Base-by-base conservation (phyloP, 2,888 invertebrate genomes). In the Drosophila mulleri region DNA sequence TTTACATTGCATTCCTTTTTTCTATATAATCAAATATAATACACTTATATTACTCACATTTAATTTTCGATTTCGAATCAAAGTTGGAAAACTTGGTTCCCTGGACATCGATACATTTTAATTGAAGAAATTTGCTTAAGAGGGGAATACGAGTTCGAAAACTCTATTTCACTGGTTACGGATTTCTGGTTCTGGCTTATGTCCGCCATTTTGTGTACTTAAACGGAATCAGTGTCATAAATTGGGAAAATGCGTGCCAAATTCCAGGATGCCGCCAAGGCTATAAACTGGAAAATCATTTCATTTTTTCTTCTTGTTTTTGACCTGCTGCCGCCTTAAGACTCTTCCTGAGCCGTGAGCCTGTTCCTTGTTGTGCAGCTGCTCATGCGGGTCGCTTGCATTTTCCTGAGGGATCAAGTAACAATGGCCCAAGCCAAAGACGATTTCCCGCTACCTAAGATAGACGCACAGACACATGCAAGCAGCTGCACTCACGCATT, bases 271-370 rank as follows among this genome's bases (percentile, higher is more conserved):
- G 56, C 61, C 26, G 44, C 39, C 32, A 54, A 54, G 54, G 54
- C 26, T 54, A 7, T 41, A 41, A 11, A 23, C 39, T 26, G 23
- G 16, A 54, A 54, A 54, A 41, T 48, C 67, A 75, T 71, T 48
- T 29, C 23, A 8, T 16, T 50, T 18, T 12, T 48, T 12, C 6
- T 3, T 12, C n/a, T 32, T 50, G 26, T 9, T 26, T 47, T 89
- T 80, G 90, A 86, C 90, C 90, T 90, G 90, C 87, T 70, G 50
- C 32, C 32, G 50, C 32, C 32, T 50, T 50, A 50, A 50, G 48
- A 32, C 48, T 32, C 32, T n/a, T 50, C 48, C 18, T 50, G 50
- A 50, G 48, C 48, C 29, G n/a, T 29, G 29, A 29, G 32, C 32
- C 11, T 29, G 48, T 29, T 29, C 29, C 48, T 18, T 35, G 50